Evolutionary conservation across 2,797 vertebrate species (phyloP).

Genomic region (Sebastes diaconus): DNA sequence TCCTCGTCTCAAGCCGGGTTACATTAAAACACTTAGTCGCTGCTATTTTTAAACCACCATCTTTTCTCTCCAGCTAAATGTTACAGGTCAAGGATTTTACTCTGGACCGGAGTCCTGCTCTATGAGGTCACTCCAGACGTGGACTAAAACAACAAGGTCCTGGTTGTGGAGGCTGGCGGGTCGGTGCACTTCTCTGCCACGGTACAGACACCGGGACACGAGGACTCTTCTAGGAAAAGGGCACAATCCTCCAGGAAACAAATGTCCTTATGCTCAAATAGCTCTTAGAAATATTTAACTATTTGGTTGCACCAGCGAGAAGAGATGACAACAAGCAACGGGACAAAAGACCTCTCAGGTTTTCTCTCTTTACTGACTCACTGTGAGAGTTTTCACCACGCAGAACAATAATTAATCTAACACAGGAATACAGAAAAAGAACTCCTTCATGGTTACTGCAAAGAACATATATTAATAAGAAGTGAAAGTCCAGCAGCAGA

Average conservation of each 20-base stretch:
- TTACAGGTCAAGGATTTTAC: slow-evolving; percentile 29
- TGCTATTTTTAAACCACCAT: slow-evolving; percentile 41
- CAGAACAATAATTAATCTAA: too few relatives aligned
- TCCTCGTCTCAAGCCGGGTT: slow-evolving; percentile 26
- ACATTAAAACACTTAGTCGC: slow-evolving; percentile 27
- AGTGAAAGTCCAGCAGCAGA: too few relatives aligned
- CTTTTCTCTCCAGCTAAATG: slow-evolving; percentile 17
- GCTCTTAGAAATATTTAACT: neutral
- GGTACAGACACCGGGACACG: neutral
- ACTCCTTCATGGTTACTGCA: accelerated
- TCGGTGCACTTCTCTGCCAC: neutral
- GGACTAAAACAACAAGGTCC: neutral
- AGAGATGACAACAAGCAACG: neutral
- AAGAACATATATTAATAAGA: too few relatives aligned
- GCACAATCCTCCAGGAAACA: neutral
- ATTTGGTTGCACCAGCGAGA: slow-evolving; percentile 1
- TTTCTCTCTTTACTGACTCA: too few relatives aligned
- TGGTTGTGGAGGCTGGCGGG: neutral
- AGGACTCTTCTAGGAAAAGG: neutral
- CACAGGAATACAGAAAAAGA: too few relatives aligned
- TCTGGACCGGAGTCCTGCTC: neutral
- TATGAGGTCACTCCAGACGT: slow-evolving; percentile 5
- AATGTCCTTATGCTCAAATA: neutral
- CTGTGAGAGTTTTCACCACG: too few relatives aligned
- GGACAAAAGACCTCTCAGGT: neutral